phyloP scores from a whole-genome alignment of 2,888 invertebrate species.

The Hoplodrina blanda region DNA sequence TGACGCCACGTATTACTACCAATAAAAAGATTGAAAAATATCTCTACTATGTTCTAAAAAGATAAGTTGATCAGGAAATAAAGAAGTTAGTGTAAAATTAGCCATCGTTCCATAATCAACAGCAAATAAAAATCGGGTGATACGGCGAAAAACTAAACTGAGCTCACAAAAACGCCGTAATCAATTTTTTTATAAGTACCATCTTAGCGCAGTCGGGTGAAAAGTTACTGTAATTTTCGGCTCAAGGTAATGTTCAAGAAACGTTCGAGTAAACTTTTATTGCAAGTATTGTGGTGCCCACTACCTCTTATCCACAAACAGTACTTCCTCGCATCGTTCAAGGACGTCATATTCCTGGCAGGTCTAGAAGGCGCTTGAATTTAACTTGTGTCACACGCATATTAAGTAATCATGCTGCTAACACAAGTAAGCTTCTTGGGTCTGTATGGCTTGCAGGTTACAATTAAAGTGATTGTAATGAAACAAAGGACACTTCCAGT shows the following conservation, averaged over 20 bases:
- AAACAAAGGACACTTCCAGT: conserved; percentile 46
- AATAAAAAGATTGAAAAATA: no score
- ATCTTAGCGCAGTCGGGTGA: background rate
- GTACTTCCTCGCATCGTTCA: conserved; percentile 22
- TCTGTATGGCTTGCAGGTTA: conserved; percentile 40
- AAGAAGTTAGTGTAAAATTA: conserved; percentile 7
- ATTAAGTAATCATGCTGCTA: conserved; percentile 9
- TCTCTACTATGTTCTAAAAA: no score
- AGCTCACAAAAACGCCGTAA: conserved; percentile 17
- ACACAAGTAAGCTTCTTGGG: conserved; percentile 52
- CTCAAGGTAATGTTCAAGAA: conserved; percentile 55
- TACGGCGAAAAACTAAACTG: background rate
- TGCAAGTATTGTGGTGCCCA: conserved; percentile 22
- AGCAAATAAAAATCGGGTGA: background rate
- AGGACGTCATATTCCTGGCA: conserved; percentile 49
- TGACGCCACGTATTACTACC: no score
- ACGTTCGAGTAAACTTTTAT: conserved; percentile 46
- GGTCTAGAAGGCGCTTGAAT: conserved; percentile 46
- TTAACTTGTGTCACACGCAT: conserved; percentile 45
- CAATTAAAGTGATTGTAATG: conserved; percentile 39
- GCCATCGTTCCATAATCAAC: conserved; percentile 5
- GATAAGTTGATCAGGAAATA: background rate
- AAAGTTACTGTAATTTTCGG: conserved; percentile 26
- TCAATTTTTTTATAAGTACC: background rate
- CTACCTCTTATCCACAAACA: conserved; percentile 5